phyloP scores from a whole-genome alignment of 2,888 invertebrate genomes.

The Ochropleura plecta region DNA sequence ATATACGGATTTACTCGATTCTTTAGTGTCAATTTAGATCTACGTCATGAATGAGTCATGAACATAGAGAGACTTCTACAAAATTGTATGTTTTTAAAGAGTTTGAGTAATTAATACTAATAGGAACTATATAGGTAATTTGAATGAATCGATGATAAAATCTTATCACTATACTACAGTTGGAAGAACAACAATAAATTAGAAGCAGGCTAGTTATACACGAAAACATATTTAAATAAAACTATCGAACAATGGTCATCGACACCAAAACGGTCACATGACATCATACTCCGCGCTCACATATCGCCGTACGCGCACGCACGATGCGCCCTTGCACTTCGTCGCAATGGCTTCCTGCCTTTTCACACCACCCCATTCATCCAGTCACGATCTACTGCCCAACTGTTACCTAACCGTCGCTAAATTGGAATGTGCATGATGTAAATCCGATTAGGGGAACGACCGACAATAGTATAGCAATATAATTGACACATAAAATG shows the following conservation, averaged over 20 bases:
- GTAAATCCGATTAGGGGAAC: slow-evolving; percentile 65
- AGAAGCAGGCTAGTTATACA: slow-evolving; percentile 33
- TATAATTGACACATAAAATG: slow-evolving; percentile 38
- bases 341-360: slow-evolving; percentile 78
- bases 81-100: slow-evolving; percentile 6
- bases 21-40: slow-evolving; percentile 7
- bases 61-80: not conserved
- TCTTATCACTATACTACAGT: slow-evolving; percentile 12
- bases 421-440: slow-evolving; percentile 71
- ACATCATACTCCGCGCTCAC: slow-evolving; percentile 61
- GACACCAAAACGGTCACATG: slow-evolving; percentile 62
- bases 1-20: not conserved
- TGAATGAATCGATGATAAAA: slow-evolving; percentile 9
- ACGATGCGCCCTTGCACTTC: slow-evolving; percentile 82
- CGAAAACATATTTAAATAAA: slow-evolving; percentile 47
- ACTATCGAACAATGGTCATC: slow-evolving; percentile 57
- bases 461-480: slow-evolving; percentile 31
- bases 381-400: slow-evolving; percentile 78
- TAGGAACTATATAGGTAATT: not conserved
- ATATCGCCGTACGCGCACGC: slow-evolving; percentile 59
- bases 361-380: slow-evolving; percentile 82
- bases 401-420: slow-evolving; percentile 72
- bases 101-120: not conserved
- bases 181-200: slow-evolving; percentile 18
- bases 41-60: slow-evolving; percentile 12